Evolutionary conservation across 2,888 invertebrate species (phyloP).

Genomic region (Lordiphosa andalusiaca): DNA sequence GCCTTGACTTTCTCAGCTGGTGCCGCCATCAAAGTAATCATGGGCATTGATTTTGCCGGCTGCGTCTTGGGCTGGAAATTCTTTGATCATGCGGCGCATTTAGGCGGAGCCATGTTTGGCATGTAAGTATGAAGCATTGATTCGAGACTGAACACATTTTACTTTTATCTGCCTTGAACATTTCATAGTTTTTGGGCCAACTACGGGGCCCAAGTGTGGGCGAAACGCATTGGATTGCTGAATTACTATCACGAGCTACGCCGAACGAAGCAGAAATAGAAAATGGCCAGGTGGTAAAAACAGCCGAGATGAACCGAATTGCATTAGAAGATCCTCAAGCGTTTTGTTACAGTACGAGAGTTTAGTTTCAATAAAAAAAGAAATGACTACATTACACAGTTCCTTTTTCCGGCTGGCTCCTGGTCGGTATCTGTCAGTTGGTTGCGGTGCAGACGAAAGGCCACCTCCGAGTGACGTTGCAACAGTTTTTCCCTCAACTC

Average conservation of each 20-base stretch:
- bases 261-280: constrained; percentile 71
- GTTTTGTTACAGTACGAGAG: constrained; percentile 1
- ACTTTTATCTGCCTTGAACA: not conserved
- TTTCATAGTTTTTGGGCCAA: constrained; percentile 74
- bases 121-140: constrained; percentile 83
- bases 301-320: constrained; percentile 8
- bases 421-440: not conserved
- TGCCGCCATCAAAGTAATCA: constrained; percentile 90
- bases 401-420: not conserved
- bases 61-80: constrained; percentile 92
- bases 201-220: constrained; percentile 76
- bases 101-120: constrained; percentile 96
- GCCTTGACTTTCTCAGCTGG: constrained; percentile 93
- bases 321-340: not conserved
- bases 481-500: constrained; percentile 89
- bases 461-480: constrained; percentile 85
- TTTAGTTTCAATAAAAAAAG: constrained; percentile 28
- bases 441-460: constrained; percentile 75
- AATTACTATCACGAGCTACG: constrained; percentile 76
- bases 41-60: constrained; percentile 92
- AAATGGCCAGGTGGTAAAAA: constrained; percentile 17
- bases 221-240: constrained; percentile 70
- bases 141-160: too few species aligned
- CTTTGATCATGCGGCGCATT: constrained; percentile 99
- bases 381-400: constrained; percentile 4